Evolutionary conservation across 2,888 invertebrate genomes (phyloP).

Genomic region (Alsophila aescularia): DNA sequence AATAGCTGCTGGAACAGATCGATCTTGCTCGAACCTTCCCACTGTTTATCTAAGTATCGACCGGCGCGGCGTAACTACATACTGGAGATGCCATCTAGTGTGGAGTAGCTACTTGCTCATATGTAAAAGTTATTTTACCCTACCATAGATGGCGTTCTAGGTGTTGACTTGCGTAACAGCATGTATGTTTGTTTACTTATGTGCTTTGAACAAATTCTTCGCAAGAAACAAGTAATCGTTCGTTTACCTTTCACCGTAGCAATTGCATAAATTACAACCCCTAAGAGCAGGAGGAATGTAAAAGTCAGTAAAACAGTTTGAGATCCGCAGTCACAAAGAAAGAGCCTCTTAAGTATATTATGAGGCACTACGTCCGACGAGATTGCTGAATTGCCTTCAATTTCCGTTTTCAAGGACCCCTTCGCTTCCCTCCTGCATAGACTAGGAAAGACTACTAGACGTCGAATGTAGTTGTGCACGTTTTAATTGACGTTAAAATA

Average conservation of each 20-base stretch:
- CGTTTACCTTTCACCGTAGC: not conserved
- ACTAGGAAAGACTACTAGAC: slow-evolving; percentile 4
- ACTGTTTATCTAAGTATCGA: too few relatives aligned
- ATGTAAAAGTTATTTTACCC: too few relatives aligned
- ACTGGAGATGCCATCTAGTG: too few relatives aligned
- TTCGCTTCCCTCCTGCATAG: slow-evolving; percentile 27
- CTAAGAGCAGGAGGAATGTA: slow-evolving; percentile 20
- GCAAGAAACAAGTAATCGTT: not conserved
- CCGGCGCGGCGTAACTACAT: too few relatives aligned
- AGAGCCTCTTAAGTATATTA: slow-evolving; percentile 55
- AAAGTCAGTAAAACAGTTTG: slow-evolving; percentile 27
- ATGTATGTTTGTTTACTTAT: too few relatives aligned
- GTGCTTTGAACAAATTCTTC: not conserved
- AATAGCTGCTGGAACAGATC: too few relatives aligned
- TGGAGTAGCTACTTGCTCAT: too few relatives aligned
- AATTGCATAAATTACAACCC: slow-evolving; percentile 12
- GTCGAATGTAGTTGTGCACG: not conserved
- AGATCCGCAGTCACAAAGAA: slow-evolving; percentile 43
- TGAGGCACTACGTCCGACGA: slow-evolving; percentile 48
- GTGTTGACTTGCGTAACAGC: too few relatives aligned
- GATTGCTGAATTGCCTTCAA: slow-evolving; percentile 63
- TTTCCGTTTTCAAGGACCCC: slow-evolving; percentile 54
- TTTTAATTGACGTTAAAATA: too few relatives aligned
- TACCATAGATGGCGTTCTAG: too few relatives aligned
- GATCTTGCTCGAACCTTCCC: too few relatives aligned